Base-by-base conservation (phyloP, 2,888 invertebrate genomes). In the Neoscelio sp. region DNA sequence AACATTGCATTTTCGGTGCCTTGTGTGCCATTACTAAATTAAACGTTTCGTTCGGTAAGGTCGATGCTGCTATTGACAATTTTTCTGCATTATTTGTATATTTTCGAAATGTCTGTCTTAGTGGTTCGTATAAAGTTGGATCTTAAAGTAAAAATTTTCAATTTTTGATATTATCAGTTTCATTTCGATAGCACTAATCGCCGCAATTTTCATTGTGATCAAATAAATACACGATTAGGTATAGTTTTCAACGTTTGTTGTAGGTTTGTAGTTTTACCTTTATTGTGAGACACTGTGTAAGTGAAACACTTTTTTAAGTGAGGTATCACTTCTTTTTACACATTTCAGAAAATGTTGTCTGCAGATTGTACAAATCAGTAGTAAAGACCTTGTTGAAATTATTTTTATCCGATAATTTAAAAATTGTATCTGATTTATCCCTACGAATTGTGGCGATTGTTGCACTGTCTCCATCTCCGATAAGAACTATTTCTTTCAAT, bases 381-480 rank as follows among this genome's bases (percentile, higher is more conserved):
- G 15, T 28, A 38, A 68, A 70, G 15, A 64, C 48, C 44, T 80
- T 67, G 7, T 42, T 48, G 20, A 67, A 35, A 23, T 58, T 67
- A 54, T 62, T 76, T 38, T 42, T 75, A 60, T 83, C 82, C 2
- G 80, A 70, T 6, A 82, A 23, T 44, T 84, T 85, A 13, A 82
- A 54, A 20, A 23, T 46, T 23, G 56, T 60, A 2, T 48, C 10
- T 1, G 13, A 13, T 8, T 54, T 80, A 5, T 50, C 73, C 44
- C 52, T 38, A 40, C 50, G 68, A 13, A 83, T 64, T 12, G 76
- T 81, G 18, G 80, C 76, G 13, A 82, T 81, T 2, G 74, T 82
- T 2, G 80, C 68, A 20, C 77, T 80, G 50, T 85, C 84, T 33
- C 83, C 82, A 54, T 85, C 83, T 2, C 82, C 84, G n/a, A 84